Evolutionary conservation across 1,140 invertebrate species (phyloP), one percentile per base, ranked within the genome.

Genomic region (Cydia strobilella): DNA sequence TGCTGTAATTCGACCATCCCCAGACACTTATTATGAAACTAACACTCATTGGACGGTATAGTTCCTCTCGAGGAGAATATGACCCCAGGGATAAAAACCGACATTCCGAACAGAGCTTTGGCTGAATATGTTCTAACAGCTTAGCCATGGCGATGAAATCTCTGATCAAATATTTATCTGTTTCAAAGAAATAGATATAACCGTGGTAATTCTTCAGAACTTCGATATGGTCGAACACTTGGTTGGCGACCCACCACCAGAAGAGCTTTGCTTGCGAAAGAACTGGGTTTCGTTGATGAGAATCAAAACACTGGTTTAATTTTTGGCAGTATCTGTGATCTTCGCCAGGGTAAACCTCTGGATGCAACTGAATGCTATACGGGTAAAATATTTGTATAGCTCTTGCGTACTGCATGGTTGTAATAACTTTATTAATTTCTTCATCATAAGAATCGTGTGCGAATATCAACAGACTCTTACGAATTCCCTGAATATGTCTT

Each of bases 221-320:
- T 7, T 74, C 27, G 1, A 86, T 51, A 72, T 80, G 65, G 27
- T 87, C 82, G 69, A 87, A 87, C 1, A 87, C 77, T 51, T 79
- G 76, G 65, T 79, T 80, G 3, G 66, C 51, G 71, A 76, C 81
- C 86, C 86, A 87, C 86, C 86, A 87, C 83, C 83, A 87, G 63
- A 82, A 82, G 35, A 82, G 80, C 72, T 86, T 87, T 6, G 65
- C 35, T 71, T 87, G 85, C 10, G 79, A 75, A 18, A 78, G 51
- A 15, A 65, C 65, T n/a, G 80, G 39, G 27, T 84, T 73, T 72
- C 84, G 79, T 23, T 66, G 9, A 12, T 65, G 72, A 18, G 76
- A 74, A 20, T 82, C 74, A 27, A 66, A 20, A 63, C 81, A 82
- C 3, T 65, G 35, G 3, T 77, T 72, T 9, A 65, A 63, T n/a